These are phyloP conservation scores for Furcula furcula DNA, from an alignment of 2,888 invertebrate genomes.

Conservation along the genomic window DNA sequence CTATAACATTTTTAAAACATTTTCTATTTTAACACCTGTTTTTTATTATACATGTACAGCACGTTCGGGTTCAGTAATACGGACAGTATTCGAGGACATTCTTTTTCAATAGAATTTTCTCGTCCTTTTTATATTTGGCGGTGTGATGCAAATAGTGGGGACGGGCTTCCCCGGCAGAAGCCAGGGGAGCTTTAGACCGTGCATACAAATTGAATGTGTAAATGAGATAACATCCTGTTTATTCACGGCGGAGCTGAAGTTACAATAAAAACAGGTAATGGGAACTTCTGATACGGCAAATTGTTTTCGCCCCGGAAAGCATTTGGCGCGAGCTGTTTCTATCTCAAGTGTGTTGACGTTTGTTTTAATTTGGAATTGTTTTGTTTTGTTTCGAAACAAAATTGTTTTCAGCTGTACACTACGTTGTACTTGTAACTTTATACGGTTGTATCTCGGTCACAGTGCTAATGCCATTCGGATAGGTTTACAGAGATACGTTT, in stretches of 20 bases:
- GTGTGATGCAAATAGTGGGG: constrained; percentile 27
- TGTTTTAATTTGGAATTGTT: constrained; percentile 1
- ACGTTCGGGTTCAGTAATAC: no score
- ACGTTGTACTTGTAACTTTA: constrained; percentile 20
- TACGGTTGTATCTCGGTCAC: constrained; percentile 11
- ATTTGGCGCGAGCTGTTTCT: constrained; percentile 27
- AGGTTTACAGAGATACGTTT: constrained; percentile 18
- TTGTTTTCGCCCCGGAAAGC: constrained; percentile 40
- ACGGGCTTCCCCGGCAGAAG: constrained; percentile 29
- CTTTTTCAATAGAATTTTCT: no score
- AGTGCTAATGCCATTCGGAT: constrained; percentile 9
- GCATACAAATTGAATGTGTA: constrained; percentile 76
- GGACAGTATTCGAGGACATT: no score
- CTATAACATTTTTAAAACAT: no score
- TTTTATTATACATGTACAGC: no score
- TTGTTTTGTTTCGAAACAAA: neutral
- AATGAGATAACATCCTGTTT: constrained; percentile 63
- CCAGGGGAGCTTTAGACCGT: constrained; percentile 63
- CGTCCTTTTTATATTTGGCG: constrained; percentile 30
- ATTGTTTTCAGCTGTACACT: no score
- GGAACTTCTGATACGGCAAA: constrained; percentile 53
- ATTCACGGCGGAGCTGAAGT: constrained; percentile 30
- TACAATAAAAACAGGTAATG: constrained; percentile 51
- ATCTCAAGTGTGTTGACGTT: constrained; percentile 16
- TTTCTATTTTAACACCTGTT: no score